Conservation (phyloP, 2,797 vertebrate genomes). For the Acipenser oxyrinchus region DNA sequence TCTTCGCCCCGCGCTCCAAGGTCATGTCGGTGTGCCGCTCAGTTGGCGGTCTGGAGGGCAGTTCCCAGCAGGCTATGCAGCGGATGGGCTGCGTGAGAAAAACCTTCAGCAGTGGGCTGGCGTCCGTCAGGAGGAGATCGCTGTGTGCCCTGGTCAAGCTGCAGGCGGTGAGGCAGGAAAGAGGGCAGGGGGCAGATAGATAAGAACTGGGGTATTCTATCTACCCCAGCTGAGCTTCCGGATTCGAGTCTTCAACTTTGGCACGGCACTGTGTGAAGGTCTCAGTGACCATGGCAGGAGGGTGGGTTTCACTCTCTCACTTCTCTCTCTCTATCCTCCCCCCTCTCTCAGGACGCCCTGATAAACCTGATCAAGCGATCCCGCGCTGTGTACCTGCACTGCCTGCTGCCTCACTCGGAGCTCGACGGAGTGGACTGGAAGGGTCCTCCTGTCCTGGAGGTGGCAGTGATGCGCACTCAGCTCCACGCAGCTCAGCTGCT, state of each 20-base stretch:
- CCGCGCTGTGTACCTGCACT: slow-evolving; percentile 78
- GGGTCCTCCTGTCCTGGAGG: slow-evolving; percentile 39
- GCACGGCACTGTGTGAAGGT: no score
- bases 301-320: no score
- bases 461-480: slow-evolving; percentile 69
- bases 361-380: slow-evolving; percentile 71
- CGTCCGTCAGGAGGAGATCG: slow-evolving; percentile 66
- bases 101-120: slow-evolving; percentile 72
- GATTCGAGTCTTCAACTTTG: no score
- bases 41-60: slow-evolving; percentile 76
- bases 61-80: slow-evolving; percentile 75
- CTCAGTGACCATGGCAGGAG: no score
- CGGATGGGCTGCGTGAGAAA: slow-evolving; percentile 70
- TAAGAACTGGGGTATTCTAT: no score
- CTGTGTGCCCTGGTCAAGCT: slow-evolving; percentile 76
- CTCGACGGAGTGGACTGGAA: slow-evolving; percentile 13
- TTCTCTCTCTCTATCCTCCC: slow-evolving; percentile 8
- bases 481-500: slow-evolving; percentile 75
- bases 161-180: slow-evolving; percentile 66
- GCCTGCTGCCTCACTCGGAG: slow-evolving; percentile 49
- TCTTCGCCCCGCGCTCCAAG: slow-evolving; percentile 54
- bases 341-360: slow-evolving; percentile 68
- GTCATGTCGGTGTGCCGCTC: slow-evolving; percentile 61
- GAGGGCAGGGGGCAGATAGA: no score
- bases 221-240: no score